Evolutionary conservation across 2,797 vertebrate species (phyloP), one percentile per base, ranked within the genome.

Genomic region (Poliocrania exsul): DNA sequence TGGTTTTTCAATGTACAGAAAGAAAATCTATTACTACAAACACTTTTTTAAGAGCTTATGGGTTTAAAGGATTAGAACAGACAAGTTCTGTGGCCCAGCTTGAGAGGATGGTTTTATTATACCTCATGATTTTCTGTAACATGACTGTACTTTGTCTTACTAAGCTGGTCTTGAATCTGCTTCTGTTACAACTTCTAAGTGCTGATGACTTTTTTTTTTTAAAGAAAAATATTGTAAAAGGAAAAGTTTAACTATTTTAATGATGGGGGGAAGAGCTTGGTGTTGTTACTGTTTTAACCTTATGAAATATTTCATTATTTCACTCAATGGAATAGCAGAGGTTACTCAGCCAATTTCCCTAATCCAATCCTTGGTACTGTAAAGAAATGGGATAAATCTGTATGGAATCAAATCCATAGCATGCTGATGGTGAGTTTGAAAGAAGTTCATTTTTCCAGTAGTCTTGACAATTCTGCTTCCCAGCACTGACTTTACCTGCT

Each of bases 131-230:
- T 89, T 97, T 96, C 93, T 88, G 91, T 94, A 85, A 47, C 88
- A 74, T 90, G 67, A 88, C 94, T 95, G 88, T 92, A 88, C 94
- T 84, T 97, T 96, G 92, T 98, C 96, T 98, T 97, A 94, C 69
- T 95, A 96, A 97, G 93, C 82, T 96, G 96, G 84, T 95, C 92
- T 88, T 80, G 75, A 97, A 95, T 92, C 93, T 94, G 94, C 96
- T 97, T 90, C 49, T 49, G 42, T 97, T 77, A 66, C 83, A 73
- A 69, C 92, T 97, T 94, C n/a, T 35, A 96, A 97, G 84, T 95
- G 86, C 88, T 90, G 90, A 95, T 77, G 40, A 93, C 57, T 84
- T 94, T 86, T 94, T 88, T 69, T 89, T 80, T 73, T 65, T 40
- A 35, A 94, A 82, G 38, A 94, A 86, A 75, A 88, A 44, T 93